These are phyloP conservation scores for Aselliscus stoliczkanus DNA, from an alignment of 2,797 vertebrate genomes.

Conservation along the genomic window DNA sequence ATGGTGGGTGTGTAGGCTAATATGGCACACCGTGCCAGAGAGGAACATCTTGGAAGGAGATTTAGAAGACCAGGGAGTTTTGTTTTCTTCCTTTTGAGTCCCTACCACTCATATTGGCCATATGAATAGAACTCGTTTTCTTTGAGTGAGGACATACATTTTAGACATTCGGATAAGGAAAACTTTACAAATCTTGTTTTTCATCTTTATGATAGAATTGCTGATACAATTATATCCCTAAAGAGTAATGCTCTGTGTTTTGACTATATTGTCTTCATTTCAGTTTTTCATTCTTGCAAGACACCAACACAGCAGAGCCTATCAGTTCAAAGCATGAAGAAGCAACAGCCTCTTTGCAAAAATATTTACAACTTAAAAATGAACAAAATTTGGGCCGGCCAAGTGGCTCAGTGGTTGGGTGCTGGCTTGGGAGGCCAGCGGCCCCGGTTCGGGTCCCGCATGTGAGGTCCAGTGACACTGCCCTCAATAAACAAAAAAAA, in stretches of 20 bases:
- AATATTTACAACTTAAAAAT: neutral
- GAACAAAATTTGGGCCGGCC: too few species aligned
- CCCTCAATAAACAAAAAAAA: too few species aligned
- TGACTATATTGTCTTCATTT: neutral
- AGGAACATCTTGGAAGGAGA: conserved; percentile 20
- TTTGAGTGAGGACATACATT: conserved; percentile 40
- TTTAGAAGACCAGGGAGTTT: conserved; percentile 48
- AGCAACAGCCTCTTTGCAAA: neutral
- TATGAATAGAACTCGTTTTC: neutral
- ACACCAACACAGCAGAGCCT: neutral
- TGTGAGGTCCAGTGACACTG: too few species aligned
- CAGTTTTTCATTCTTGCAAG: neutral
- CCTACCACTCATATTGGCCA: neutral
- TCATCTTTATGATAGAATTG: neutral
- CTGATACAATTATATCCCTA: neutral
- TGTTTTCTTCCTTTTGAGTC: conserved; percentile 38
- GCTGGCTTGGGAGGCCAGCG: too few species aligned
- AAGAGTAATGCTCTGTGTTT: neutral
- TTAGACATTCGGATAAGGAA: neutral
- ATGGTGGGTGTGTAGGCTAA: neutral
- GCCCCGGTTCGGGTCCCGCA: too few species aligned
- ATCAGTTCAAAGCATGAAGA: neutral
- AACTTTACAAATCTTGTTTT: neutral
- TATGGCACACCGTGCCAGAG: neutral
- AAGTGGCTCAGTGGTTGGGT: too few species aligned